Percentiles rank a stretch among this genome's conserved stretches.
These are phyloP conservation scores for Bubo scandiacus DNA, from an alignment of 2,113 vertebrate species.

Conservation along the genomic window DNA sequence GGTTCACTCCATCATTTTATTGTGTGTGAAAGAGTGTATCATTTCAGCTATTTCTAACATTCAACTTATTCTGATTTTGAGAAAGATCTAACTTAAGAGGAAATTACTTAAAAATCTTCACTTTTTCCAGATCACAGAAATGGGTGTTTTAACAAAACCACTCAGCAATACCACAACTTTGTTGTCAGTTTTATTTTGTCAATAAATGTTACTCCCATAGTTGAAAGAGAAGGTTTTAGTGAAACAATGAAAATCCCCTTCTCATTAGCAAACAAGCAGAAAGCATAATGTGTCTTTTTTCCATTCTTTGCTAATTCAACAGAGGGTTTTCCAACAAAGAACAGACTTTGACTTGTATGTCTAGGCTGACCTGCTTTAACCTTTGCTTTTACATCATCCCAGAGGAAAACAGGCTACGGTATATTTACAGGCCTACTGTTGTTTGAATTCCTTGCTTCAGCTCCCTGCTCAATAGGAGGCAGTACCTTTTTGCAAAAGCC, in stretches of 20 bases:
- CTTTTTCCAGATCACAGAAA: background rate
- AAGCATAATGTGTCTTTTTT: background rate
- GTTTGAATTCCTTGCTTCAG: background rate
- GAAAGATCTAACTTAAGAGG: background rate
- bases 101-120: background rate
- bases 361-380: background rate
- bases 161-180: background rate
- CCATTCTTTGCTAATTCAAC: background rate
- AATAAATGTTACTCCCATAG: background rate
- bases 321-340: background rate
- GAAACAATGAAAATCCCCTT: background rate
- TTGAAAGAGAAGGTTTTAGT: background rate
- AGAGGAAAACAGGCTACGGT: background rate
- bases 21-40: accelerated
- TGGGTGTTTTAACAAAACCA: background rate
- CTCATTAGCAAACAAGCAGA: background rate
- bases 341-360: background rate
- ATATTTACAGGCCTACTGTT: background rate
- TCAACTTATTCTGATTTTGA: background rate
- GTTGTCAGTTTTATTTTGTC: background rate
- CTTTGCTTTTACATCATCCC: background rate
- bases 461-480: background rate
- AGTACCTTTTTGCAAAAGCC: background rate
- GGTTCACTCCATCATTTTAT: background rate
- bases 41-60: background rate